Conservation (phyloP, 2,888 invertebrate genomes). For the Euphydryas editha region DNA sequence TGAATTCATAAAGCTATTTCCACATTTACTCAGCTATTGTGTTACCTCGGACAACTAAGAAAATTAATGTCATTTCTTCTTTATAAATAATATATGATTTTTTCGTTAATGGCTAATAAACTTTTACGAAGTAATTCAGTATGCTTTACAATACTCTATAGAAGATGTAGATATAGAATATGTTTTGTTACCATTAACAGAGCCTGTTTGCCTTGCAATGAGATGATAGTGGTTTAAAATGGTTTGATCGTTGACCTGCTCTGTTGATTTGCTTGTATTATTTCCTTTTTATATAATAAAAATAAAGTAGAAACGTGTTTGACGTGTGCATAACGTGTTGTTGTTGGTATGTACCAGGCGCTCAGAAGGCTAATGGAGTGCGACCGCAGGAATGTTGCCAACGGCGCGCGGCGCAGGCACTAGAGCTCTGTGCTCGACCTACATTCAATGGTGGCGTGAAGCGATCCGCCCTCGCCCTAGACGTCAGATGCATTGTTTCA, state of each 20-base stretch:
- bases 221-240: not conserved
- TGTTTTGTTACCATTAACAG: not conserved
- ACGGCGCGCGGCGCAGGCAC: slow-evolving; percentile 30
- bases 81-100: slow-evolving; percentile 8
- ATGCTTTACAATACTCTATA: not conserved
- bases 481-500: slow-evolving; percentile 29
- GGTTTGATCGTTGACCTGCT: not conserved
- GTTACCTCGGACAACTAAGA: slow-evolving; percentile 5
- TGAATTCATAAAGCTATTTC: slow-evolving; percentile 15
- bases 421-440: slow-evolving; percentile 37
- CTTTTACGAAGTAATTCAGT: not conserved
- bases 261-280: not conserved
- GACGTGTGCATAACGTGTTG: slow-evolving; percentile 15
- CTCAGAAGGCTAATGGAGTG: slow-evolving; percentile 34
- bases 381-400: slow-evolving; percentile 39
- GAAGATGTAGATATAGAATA: not conserved
- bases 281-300: too few species aligned
- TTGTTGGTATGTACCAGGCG: slow-evolving; percentile 9
- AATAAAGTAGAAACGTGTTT: too few species aligned
- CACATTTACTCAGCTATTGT: slow-evolving; percentile 12
- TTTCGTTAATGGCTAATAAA: not conserved
- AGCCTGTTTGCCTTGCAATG: not conserved
- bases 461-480: slow-evolving; percentile 26
- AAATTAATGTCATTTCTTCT: slow-evolving; percentile 7
- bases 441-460: slow-evolving; percentile 24